Base-by-base conservation (phyloP, 2,888 invertebrate genomes). In the Bellardia bayeri region DNA sequence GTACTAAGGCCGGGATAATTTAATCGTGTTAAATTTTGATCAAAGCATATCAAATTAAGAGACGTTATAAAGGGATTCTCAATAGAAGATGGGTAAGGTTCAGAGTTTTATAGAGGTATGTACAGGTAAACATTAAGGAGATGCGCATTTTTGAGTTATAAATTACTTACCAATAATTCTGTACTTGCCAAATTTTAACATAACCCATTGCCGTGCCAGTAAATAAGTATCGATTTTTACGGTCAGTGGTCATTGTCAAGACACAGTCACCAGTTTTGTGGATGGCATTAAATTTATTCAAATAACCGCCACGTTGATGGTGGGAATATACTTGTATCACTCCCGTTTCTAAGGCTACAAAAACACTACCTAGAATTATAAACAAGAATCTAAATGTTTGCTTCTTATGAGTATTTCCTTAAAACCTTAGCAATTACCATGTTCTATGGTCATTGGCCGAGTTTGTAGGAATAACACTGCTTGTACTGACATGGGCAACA, bases 281-380 rank as follows among this genome's bases (percentile, higher is more conserved):
- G 58, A 96, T 95, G 4, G 95, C 96, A 61, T 94, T 95, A 93
- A 97, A 98, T 40, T 96, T 94, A 49, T 95, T 95, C 82, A 97
- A 93, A 92, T 95, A 96, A 8, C 97, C 96, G 13, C 97, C 97
- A 13, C 95, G 95, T 56, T 96, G 95, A 92, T 97, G 97, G 92
- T 97, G 96, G 23, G 97, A 97, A 96, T 97, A 98, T 33, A 96
- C 95, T 94, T 98, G 97, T 86, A 97, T 94, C 82, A 95, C 94
- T 0, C 98, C 98, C 89, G 96, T 97, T 91, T 97, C 96, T 87
- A 97, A 93, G 0, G 96, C 95, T 0, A 97, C 94, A 75, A 97
- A 92, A 13, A 98, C 93, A 0, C 96, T 96, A 11, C 97, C 97
- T 94, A 13, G 0, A 58, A 58, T 23, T 23, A n/a, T 6, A 37